phyloP scores from a whole-genome alignment of 2,888 invertebrate genomes.

The Drosophila kanekoi region DNA sequence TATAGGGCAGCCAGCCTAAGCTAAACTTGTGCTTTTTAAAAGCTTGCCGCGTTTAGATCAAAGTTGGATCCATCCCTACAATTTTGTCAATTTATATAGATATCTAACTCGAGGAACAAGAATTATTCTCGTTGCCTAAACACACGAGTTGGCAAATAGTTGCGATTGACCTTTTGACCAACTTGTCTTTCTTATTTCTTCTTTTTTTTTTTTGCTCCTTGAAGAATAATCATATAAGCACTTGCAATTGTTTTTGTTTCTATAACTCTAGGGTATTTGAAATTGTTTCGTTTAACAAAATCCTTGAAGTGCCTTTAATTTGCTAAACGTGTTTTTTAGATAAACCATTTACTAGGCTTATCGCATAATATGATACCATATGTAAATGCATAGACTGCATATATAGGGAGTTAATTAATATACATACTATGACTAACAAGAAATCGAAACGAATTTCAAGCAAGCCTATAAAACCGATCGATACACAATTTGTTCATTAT shows the following conservation, averaged over 20 bases:
- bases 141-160: conserved; percentile 12
- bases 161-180: not conserved
- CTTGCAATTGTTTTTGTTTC: conserved; percentile 53
- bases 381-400: conserved; percentile 36
- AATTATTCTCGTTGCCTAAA: conserved; percentile 52
- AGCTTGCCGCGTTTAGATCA: conserved; percentile 32
- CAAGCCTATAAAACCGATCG: conserved; percentile 41
- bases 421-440: conserved; percentile 34
- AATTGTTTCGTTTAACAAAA: conserved; percentile 67
- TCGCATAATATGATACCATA: conserved; percentile 39
- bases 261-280: conserved; percentile 44
- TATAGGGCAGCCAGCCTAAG: conserved; percentile 6
- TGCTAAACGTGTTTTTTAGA: conserved; percentile 77
- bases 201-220: conserved; percentile 22
- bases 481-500: conserved; percentile 36
- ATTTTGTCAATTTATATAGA: conserved; percentile 69
- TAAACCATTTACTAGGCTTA: conserved; percentile 67
- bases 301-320: conserved; percentile 79
- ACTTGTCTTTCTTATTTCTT: conserved; percentile 15
- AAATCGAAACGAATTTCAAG: conserved; percentile 65
- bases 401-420: conserved; percentile 14
- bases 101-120: conserved; percentile 3
- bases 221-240: conserved; percentile 22
- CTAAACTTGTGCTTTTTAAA: conserved; percentile 59
- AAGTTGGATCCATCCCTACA: conserved; percentile 61